Evolutionary conservation across 2,113 vertebrate genomes (phyloP).

Genomic region (Odontophorus gujanensis): DNA sequence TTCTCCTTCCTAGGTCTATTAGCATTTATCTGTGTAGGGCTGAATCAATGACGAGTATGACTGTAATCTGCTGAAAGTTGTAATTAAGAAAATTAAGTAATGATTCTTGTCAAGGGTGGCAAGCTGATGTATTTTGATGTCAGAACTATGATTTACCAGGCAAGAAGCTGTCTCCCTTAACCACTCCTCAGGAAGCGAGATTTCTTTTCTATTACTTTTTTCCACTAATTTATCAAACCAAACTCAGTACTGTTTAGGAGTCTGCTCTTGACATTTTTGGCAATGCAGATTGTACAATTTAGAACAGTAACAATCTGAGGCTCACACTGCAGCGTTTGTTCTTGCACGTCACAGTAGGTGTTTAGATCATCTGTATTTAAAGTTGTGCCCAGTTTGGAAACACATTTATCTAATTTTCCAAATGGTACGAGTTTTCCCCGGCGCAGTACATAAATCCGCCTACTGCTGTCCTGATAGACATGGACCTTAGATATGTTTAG

Average conservation of each 20-base stretch:
- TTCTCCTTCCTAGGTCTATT: conserved; percentile 75
- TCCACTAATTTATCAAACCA: conserved; percentile 27
- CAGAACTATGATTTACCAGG: conserved; percentile 56
- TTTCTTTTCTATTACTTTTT: not conserved
- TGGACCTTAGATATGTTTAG: conserved; percentile 13
- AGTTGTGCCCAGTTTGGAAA: conserved; percentile 38
- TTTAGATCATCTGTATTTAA: conserved; percentile 43
- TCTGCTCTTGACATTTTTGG: conserved; percentile 16
- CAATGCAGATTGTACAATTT: not conserved
- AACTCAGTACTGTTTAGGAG: conserved; percentile 9
- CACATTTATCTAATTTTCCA: conserved; percentile 36
- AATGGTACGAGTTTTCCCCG: conserved; percentile 2
- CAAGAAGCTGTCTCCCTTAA: conserved; percentile 43
- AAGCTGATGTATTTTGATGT: conserved; percentile 76
- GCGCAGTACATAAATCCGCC: conserved; percentile 36
- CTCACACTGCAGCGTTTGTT: not conserved
- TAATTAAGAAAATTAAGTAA: conserved; percentile 89
- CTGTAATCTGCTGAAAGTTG: conserved; percentile 83
- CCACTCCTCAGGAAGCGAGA: not conserved
- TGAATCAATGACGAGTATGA: conserved; percentile 73
- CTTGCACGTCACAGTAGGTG: not conserved
- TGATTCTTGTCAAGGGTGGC: conserved; percentile 80
- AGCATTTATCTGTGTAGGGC: conserved; percentile 77
- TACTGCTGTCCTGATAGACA: not conserved
- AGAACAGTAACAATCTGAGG: not conserved